These are phyloP conservation scores for Fundulus diaphanus DNA, from an alignment of 2,797 vertebrate species.

Conservation along the genomic window DNA sequence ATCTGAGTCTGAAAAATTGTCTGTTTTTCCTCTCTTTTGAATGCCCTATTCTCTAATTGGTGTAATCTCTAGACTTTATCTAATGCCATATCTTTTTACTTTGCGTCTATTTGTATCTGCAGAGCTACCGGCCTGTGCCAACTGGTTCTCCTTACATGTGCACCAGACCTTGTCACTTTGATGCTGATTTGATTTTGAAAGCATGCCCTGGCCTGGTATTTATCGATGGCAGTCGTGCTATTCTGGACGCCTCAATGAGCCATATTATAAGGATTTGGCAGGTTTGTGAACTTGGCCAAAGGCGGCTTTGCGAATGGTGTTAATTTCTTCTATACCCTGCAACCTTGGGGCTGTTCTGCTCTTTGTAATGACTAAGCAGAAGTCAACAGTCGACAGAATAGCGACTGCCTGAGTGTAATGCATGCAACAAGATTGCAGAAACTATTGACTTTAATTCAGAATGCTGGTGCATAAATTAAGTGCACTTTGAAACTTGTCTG, in stretches of 20 bases:
- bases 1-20: conserved; percentile 42
- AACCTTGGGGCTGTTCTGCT: conserved; percentile 50
- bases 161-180: conserved; percentile 40
- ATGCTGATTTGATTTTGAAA: conserved; percentile 56
- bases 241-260: conserved; percentile 30
- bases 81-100: conserved; percentile 47
- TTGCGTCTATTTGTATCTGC: conserved; percentile 55
- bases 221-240: conserved; percentile 17
- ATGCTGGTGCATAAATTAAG: conserved; percentile 2
- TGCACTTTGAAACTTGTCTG: not conserved
- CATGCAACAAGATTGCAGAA: conserved; percentile 21
- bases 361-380: conserved; percentile 62
- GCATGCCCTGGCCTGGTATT: conserved; percentile 38
- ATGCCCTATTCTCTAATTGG: conserved; percentile 54
- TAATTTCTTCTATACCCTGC: conserved; percentile 41
- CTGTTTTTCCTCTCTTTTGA: conserved; percentile 49
- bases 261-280: conserved; percentile 31
- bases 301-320: conserved; percentile 29
- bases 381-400: conserved; percentile 52
- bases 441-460: conserved; percentile 3
- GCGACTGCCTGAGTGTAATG: conserved; percentile 15
- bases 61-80: conserved; percentile 57
- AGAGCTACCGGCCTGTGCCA: conserved; percentile 46
- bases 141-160: conserved; percentile 42
- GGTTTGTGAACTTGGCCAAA: conserved; percentile 39